Percentiles rank a stretch among this genome's conserved stretches.
phyloP scores from a whole-genome alignment of 2,797 vertebrate species.

The Scomberomorus guttatus region DNA sequence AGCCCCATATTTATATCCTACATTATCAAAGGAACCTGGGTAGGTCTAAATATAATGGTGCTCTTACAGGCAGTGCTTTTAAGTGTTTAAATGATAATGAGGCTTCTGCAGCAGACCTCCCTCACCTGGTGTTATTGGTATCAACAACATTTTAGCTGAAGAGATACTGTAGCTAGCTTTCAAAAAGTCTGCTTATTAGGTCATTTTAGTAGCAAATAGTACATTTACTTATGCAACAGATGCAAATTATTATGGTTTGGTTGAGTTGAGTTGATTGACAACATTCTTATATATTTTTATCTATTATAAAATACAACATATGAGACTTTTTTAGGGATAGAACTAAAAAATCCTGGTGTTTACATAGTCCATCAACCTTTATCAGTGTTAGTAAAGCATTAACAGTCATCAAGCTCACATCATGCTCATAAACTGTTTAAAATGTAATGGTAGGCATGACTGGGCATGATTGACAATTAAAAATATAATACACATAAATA shows the following conservation, averaged over 20 bases:
- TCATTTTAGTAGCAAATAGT: no score
- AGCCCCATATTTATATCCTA: no score
- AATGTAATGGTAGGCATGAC: no score
- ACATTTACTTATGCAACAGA: no score
- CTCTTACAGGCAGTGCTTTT: not conserved
- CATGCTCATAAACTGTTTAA: not conserved
- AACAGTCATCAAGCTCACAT: not conserved
- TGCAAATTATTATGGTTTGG: not conserved
- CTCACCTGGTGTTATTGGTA: conserved; percentile 7
- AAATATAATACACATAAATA: conserved; percentile 1
- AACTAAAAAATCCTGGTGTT: not conserved
- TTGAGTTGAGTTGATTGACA: not conserved
- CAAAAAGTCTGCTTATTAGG: no score
- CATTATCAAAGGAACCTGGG: not conserved
- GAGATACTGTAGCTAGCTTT: no score
- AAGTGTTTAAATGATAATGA: conserved; percentile 1
- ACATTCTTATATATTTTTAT: not conserved
- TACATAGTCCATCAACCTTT: conserved; percentile 3
- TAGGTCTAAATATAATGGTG: not conserved
- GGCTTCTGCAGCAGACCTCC: conserved; percentile 5
- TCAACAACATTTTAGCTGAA: not conserved
- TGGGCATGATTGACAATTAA: conserved; percentile 1
- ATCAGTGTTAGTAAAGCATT: not conserved
- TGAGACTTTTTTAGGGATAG: no score
- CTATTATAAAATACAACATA: no score